A percentile compares a stretch with the other conserved stretches of the same genome.
Conservation (phyloP, 2,888 invertebrate genomes). For the Drosophila acutilabella region DNA sequence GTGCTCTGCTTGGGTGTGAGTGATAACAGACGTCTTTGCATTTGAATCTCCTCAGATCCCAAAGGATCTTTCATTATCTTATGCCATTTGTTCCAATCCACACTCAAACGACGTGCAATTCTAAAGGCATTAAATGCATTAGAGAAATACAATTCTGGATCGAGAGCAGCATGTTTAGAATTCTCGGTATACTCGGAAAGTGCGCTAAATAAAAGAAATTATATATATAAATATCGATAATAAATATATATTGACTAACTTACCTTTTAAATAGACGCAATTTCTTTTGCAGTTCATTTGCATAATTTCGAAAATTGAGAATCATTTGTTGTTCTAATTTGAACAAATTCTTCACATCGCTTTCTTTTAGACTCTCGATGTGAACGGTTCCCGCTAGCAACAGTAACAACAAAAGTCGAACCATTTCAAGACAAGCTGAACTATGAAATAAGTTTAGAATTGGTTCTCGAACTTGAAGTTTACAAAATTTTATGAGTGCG, state of each 20-base stretch:
- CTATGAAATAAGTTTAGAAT: conserved; percentile 1
- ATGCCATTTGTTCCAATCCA: conserved; percentile 60
- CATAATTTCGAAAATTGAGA: conserved; percentile 25
- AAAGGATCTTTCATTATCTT: conserved; percentile 33
- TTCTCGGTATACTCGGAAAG: conserved; percentile 35
- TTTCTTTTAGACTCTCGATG: neutral
- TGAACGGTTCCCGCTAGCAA: neutral
- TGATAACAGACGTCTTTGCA: conserved; percentile 29
- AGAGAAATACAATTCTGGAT: conserved; percentile 42
- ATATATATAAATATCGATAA: neutral
- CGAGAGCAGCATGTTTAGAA: neutral
- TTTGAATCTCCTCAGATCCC: conserved; percentile 14
- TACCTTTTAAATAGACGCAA: conserved; percentile 35
- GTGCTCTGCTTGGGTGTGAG: neutral
- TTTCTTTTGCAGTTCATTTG: conserved; percentile 26
- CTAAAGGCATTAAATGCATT: conserved; percentile 51
- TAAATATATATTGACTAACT: neutral
- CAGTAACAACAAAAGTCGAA: conserved; percentile 11
- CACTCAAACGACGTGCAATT: conserved; percentile 53
- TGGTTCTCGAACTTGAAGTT: neutral
- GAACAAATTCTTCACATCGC: conserved; percentile 2
- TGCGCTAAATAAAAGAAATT: conserved; percentile 32
- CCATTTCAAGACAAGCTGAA: conserved; percentile 3
- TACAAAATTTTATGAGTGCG: neutral
- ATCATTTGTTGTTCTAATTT: conserved; percentile 24